A percentile compares a stretch with the other conserved stretches of the same genome.
Evolutionary conservation across 2,797 vertebrate species (phyloP).

Genomic region (Cuniculus paca): DNA sequence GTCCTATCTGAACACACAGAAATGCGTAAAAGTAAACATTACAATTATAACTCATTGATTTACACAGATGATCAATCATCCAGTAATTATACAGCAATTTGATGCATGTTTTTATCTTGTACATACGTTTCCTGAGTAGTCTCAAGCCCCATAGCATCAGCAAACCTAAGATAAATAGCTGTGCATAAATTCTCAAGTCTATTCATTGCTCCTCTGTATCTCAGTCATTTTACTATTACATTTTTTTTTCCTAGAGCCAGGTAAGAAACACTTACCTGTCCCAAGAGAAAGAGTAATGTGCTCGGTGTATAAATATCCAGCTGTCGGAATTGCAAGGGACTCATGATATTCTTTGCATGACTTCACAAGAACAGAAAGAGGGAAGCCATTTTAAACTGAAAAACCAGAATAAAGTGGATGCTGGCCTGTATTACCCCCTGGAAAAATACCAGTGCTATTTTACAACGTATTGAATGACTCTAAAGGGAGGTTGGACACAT

Average conservation of each 20-base stretch:
- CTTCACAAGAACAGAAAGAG: not conserved
- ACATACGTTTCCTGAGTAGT: not conserved
- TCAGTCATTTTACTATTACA: slow-evolving; percentile 40
- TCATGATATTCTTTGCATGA: not conserved
- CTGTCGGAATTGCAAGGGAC: not conserved
- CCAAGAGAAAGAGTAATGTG: not conserved
- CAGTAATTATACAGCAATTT: not conserved
- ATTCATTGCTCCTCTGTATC: not conserved
- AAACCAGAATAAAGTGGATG: not conserved
- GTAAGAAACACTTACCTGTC: slow-evolving; percentile 9
- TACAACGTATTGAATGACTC: not conserved
- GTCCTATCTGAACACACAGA: not conserved
- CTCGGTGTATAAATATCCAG: not conserved
- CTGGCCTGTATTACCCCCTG: not conserved
- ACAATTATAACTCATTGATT: not conserved
- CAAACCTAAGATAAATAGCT: slow-evolving; percentile 49
- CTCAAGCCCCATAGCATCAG: not conserved
- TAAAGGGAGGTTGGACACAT: not conserved
- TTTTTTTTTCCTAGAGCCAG: slow-evolving; percentile 34
- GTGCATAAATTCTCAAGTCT: slow-evolving; percentile 36
- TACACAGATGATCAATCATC: not conserved
- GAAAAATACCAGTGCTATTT: not conserved
- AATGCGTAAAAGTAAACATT: not conserved
- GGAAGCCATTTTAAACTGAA: not conserved
- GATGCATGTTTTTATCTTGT: slow-evolving; percentile 31